Evolutionary conservation across 2,797 vertebrate genomes (phyloP), one percentile per base, ranked within the genome.

Genomic region (Molossus molossus): DNA sequence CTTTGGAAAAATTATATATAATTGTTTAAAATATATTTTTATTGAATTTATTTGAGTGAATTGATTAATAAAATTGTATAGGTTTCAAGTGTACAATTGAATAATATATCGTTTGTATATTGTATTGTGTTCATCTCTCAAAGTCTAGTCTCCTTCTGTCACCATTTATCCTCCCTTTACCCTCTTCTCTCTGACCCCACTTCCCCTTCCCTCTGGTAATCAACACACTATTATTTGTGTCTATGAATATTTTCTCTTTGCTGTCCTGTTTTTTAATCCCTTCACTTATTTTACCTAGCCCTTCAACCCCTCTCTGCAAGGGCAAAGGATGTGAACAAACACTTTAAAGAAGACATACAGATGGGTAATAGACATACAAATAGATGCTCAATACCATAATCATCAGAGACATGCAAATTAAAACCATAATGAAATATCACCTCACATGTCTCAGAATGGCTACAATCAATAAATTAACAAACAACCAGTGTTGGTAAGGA

Each of bases 1-100:
- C 75, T 86, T 95, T 93, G n/a, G 55, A 64, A 40, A 77, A 55
- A 53, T 83, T 69, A 60, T 29, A 60, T 29, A 50, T 77, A 37
- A 67, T 81, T 92, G 20, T 23, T 1, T 6, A 58, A 58, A 33
- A 33, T 67, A 20, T 67, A 67, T 53, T 67, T n/a, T 67, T 67
- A 67, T 67, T 18, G n/a, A 67, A 33, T 33, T 67, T 67, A 33
- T 67, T 33, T 8, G 15, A 15, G n/a, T 33, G 53, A 45, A 45
- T 45, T 45, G 40, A 5, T 45, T 45, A 45, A 45, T 45, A 45
- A 45, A 45, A 45, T 45, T 45, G 6, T 45, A 45, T 45, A 45
- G 40, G 40, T 45, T 45, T 45, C 40, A 45, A 45, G 40, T 45
- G 40, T 45, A 45, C 40, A 45, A 45, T 45, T 45, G 40, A 45